Percentiles rank a stretch among this genome's conserved stretches.
These are phyloP conservation scores for Bombus sibiricus DNA, from an alignment of 1,140 invertebrate species.

Conservation along the genomic window DNA sequence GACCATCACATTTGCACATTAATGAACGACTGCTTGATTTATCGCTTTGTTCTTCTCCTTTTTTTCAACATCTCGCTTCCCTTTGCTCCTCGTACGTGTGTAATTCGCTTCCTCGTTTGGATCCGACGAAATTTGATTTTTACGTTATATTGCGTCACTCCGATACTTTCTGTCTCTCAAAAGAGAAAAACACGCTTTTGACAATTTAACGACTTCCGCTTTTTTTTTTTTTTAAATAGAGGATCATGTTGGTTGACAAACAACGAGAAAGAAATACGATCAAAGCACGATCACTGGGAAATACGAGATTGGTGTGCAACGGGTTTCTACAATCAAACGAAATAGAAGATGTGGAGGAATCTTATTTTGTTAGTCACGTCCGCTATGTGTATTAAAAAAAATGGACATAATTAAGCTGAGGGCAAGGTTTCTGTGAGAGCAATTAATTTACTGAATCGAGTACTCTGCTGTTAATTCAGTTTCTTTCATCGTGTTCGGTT, in stretches of 20 bases:
- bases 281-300: not conserved
- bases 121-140: not conserved
- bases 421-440: not conserved
- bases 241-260: not conserved
- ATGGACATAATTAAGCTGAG: not conserved
- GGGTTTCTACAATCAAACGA: not conserved
- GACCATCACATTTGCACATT: constrained; percentile 38
- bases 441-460: not conserved
- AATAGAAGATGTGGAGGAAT: not conserved
- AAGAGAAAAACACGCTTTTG: not conserved
- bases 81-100: not conserved
- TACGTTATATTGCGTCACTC: not conserved
- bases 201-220: not conserved
- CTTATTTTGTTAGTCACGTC: not conserved
- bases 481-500: not conserved
- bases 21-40: constrained; percentile 39
- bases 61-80: not conserved
- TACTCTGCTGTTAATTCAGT: not conserved
- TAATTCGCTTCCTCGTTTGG: not conserved
- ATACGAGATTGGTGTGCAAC: too few relatives aligned
- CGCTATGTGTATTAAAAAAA: not conserved
- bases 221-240: not conserved
- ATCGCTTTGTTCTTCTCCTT: constrained; percentile 7
- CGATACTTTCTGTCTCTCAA: not conserved
- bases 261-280: not conserved